Evolutionary conservation across 2,113 vertebrate genomes (phyloP).

Genomic region (Seriola quinqueradiata): DNA sequence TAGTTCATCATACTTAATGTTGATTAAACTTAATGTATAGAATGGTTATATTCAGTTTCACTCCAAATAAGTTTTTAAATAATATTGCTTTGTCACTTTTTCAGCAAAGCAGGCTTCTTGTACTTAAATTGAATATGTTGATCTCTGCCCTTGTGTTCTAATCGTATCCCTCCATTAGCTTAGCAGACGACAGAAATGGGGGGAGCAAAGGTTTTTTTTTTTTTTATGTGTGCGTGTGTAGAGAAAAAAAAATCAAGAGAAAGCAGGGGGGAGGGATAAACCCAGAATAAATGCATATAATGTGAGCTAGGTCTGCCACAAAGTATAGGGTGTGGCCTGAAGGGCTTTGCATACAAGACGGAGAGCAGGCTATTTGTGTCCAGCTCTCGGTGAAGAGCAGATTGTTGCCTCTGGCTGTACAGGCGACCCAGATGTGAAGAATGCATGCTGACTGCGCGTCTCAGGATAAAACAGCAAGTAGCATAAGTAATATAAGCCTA

Average conservation of each 20-base stretch:
- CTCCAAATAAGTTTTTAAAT: background rate
- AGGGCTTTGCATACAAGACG: conserved; percentile 76
- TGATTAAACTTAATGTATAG: background rate
- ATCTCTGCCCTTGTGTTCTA: background rate
- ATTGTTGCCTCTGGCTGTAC: conserved; percentile 60
- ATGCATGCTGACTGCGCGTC: conserved; percentile 38
- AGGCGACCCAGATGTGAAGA: conserved; percentile 61
- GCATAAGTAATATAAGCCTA: background rate
- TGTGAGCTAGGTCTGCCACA: conserved; percentile 81
- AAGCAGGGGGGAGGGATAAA: conserved; percentile 53
- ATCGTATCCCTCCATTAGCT: conserved; percentile 24
- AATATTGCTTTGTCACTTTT: background rate
- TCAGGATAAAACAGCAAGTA: conserved; percentile 44
- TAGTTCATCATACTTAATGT: background rate
- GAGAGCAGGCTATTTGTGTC: conserved; percentile 79
- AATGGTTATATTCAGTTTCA: background rate
- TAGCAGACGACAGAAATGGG: background rate
- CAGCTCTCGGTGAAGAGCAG: conserved; percentile 62
- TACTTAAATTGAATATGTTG: background rate
- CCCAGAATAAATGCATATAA: conserved; percentile 78
- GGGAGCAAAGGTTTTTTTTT: background rate
- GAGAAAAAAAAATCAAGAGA: conserved; percentile 37
- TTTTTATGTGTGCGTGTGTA: conserved; percentile 4
- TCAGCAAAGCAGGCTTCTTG: background rate
- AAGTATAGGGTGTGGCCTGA: conserved; percentile 85